Conservation (phyloP, 2,113 vertebrate species). For the Pungitius pungitius region DNA sequence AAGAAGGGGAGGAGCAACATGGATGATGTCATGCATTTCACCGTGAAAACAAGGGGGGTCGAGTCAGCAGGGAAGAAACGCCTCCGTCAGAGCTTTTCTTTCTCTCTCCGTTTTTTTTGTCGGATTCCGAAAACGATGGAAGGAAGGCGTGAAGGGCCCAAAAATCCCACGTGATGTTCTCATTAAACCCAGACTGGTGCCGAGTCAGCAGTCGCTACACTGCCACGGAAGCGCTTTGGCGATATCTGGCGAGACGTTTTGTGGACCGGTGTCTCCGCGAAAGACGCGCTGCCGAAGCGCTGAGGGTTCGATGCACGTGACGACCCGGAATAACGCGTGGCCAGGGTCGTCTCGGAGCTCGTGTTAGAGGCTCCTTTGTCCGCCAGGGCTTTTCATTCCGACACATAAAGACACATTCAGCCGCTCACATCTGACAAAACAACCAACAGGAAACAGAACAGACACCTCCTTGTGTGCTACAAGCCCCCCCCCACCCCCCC, state of each 20-base stretch:
- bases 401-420: conserved; percentile 65
- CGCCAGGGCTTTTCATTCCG: conserved; percentile 41
- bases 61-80: conserved; percentile 28
- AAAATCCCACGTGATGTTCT: conserved; percentile 76
- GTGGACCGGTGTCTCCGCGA: conserved; percentile 13
- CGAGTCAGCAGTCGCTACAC: conserved; percentile 46
- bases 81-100: background rate
- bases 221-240: background rate
- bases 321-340: background rate
- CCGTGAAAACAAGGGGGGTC: conserved; percentile 34
- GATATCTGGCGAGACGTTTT: conserved; percentile 33
- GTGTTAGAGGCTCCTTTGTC: conserved; percentile 29
- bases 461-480: conserved; percentile 65
- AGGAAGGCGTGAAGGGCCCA: conserved; percentile 54
- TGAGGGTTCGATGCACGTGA: background rate
- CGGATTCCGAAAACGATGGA: conserved; percentile 35
- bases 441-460: conserved; percentile 72
- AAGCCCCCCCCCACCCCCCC: background rate
- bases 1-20: conserved; percentile 9
- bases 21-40: conserved; percentile 68
- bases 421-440: conserved; percentile 69
- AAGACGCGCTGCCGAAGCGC: background rate
- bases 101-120: conserved; percentile 15
- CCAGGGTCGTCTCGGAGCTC: background rate
- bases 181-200: conserved; percentile 62